A percentile compares a stretch with the other conserved stretches of the same genome.
phyloP scores from a whole-genome alignment of 2,797 vertebrate species.

The Gambelia wislizenii region DNA sequence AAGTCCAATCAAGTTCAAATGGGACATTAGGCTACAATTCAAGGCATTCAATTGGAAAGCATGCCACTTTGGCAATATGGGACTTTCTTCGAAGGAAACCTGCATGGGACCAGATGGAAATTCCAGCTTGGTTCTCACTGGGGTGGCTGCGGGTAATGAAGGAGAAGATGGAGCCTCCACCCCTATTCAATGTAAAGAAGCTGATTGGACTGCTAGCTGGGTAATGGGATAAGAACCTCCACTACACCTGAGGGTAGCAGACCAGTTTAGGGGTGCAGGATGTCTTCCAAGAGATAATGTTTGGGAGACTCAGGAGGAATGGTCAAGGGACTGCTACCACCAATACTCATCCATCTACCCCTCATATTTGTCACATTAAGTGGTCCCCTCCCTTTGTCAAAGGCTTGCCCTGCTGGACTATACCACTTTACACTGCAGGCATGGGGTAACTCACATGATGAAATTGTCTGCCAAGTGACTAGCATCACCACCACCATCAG shows the following conservation, averaged over 20 bases:
- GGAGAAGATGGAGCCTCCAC: not conserved
- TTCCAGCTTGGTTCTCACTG: not conserved
- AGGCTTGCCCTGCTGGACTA: not conserved
- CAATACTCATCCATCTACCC: not conserved
- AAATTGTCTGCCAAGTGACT: not conserved
- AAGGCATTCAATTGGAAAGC: not conserved
- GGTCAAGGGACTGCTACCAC: not conserved
- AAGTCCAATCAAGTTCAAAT: not conserved
- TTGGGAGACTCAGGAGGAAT: not conserved
- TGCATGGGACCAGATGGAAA: not conserved
- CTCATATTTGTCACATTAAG: not conserved
- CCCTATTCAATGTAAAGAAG: not conserved
- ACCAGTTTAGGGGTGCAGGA: not conserved
- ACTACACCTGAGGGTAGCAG: not conserved
- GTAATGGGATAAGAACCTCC: not conserved
- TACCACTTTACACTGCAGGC: not conserved
- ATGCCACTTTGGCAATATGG: not conserved
- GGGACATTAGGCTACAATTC: not conserved
- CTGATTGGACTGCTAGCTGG: not conserved
- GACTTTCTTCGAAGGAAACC: not conserved
- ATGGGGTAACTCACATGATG: not conserved
- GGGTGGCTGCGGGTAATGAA: not conserved
- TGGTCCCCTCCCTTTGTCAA: not conserved
- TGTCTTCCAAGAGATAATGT: too few relatives aligned
- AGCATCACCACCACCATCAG: not conserved